phyloP scores from a whole-genome alignment of 1,140 invertebrate genomes.

The Nephila pilipes region DNA sequence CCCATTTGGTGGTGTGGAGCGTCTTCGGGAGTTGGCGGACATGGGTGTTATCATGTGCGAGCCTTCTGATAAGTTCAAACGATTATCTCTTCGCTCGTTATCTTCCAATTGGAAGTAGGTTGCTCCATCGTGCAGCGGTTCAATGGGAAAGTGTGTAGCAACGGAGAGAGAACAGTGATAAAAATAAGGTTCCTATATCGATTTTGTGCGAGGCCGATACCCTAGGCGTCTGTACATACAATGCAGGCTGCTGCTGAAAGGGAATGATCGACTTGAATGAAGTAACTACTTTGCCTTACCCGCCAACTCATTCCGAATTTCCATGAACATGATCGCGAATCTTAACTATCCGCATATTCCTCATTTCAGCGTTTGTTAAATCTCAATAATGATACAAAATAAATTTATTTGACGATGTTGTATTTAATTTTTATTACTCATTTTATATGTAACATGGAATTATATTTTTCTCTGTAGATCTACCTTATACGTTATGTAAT shows the following conservation, averaged over 20 bases:
- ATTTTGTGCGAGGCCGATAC: neutral
- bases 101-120: neutral
- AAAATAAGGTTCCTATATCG: neutral
- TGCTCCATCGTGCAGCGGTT: neutral
- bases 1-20: neutral
- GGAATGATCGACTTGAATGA: neutral
- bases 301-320: no score
- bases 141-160: neutral
- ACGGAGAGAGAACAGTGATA: neutral
- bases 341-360: no score
- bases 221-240: neutral
- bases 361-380: no score
- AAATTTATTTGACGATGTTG: no score
- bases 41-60: neutral
- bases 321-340: no score
- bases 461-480: no score
- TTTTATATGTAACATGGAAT: no score
- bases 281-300: no score
- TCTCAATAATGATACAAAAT: no score
- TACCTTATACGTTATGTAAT: no score
- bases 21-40: neutral
- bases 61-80: conserved; percentile 14
- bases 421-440: no score
- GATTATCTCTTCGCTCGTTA: conserved; percentile 9
- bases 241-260: neutral